Evolutionary conservation across 1,140 invertebrate species (phyloP).

Genomic region (Rhyzopertha dominica): DNA sequence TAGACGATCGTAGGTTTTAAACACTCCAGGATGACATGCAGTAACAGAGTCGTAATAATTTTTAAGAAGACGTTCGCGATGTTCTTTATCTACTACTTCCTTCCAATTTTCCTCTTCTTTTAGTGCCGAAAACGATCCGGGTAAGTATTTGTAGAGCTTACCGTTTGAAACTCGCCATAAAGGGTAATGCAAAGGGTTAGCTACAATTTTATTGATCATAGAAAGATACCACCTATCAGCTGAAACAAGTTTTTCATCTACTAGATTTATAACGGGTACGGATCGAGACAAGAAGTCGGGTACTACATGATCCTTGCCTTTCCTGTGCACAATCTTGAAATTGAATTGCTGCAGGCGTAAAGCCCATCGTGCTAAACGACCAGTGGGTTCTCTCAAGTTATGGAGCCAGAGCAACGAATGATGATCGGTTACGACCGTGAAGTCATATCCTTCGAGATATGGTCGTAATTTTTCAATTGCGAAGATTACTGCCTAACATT

Average conservation of each 20-base stretch:
- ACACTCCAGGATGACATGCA: not conserved
- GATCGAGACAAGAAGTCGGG: conserved; percentile 31
- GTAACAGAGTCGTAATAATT: not conserved
- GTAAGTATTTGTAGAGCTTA: not conserved
- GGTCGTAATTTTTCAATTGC: conserved; percentile 50
- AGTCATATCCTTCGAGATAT: conserved; percentile 46
- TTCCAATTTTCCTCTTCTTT: not conserved
- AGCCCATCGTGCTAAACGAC: conserved; percentile 43
- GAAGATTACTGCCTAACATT: conserved; percentile 50
- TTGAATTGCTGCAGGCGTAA: conserved; percentile 41
- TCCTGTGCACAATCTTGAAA: conserved; percentile 37
- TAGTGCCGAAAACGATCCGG: not conserved
- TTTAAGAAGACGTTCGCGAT: not conserved
- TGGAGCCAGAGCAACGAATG: conserved; percentile 42
- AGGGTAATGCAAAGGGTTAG: not conserved
- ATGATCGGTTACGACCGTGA: conserved; percentile 1
- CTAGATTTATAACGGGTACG: no score
- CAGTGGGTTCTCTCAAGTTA: conserved; percentile 36
- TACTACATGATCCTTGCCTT: conserved; percentile 29
- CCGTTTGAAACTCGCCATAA: not conserved
- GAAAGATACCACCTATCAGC: not conserved
- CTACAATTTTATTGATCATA: not conserved
- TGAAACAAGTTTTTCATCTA: not conserved
- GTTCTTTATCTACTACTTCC: not conserved
- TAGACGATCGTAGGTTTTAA: conserved; percentile 1